Percentiles rank a stretch among this genome's conserved stretches.
Evolutionary conservation across 2,113 vertebrate species (phyloP).

Genomic region (Chamaetylas fuelleborni): DNA sequence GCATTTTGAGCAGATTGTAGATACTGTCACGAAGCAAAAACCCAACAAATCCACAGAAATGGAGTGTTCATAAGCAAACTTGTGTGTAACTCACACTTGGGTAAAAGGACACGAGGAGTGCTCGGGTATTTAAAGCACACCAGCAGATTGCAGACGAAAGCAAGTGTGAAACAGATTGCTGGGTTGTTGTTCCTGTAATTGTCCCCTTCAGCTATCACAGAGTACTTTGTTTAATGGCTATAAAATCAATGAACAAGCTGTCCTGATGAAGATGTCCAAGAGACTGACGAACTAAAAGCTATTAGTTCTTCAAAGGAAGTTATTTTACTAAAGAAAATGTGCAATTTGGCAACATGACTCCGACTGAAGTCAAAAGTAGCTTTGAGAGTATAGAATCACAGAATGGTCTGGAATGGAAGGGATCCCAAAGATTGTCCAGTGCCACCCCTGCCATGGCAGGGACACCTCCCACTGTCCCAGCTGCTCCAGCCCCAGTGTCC

Average conservation of each 20-base stretch:
- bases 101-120: background rate
- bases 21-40: background rate
- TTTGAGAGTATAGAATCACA: background rate
- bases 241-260: conserved; percentile 61
- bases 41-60: background rate
- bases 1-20: background rate
- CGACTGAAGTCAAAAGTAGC: background rate
- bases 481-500: background rate
- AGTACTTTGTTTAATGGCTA: conserved; percentile 59
- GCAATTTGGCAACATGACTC: background rate
- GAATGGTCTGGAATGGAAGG: background rate
- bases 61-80: background rate
- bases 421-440: background rate
- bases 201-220: conserved; percentile 63
- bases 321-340: background rate
- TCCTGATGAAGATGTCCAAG: conserved; percentile 54
- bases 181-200: conserved; percentile 57
- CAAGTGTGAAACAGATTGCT: conserved; percentile 64
- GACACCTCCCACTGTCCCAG: rapidly evolving
- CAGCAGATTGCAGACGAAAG: conserved; percentile 61
- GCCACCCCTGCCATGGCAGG: background rate
- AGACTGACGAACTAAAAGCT: conserved; percentile 12
- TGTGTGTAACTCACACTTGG: background rate
- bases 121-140: conserved; percentile 21
- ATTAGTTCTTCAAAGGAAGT: conserved; percentile 11